Evolutionary conservation across 2,888 invertebrate genomes (phyloP), one percentile per base, ranked within the genome.

Genomic region (Lycophotia porphyrea): DNA sequence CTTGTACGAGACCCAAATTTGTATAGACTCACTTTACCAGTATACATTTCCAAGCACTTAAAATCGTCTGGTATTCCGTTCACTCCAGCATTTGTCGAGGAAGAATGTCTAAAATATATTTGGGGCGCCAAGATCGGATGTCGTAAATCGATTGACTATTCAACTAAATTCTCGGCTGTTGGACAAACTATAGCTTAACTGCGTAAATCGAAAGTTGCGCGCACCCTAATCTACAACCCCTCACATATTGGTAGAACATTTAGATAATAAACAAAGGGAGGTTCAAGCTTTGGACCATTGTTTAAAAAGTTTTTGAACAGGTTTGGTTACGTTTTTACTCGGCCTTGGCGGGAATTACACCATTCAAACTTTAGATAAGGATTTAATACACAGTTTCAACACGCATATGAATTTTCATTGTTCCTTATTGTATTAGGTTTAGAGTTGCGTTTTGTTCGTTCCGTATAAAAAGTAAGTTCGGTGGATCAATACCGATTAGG

Each of bases 401-500:
- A 42, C 24, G 39, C 55, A 70, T 61, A 52, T 60, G n/a, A 78
- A 61, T 34, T 71, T 39, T 34, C 67, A 31, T 81, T 78, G 42
- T 74, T n/a, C 34, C 34, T 79, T 63, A 15, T 80, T 80, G 42
- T n/a, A 24, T 15, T n/a, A 72, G n/a, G 31, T 52, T 55, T 44
- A 34, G 60, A 49, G 61, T 15, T 44, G 52, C 24, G 18, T 60
- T 63, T 42, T 69, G 63, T 70, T 70, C 13, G 63, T 72, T 66
- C 44, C 18, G 42, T 81, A 72, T 49, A 84, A 81, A 88, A 81
- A 80, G 80, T 77, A 74, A 67, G 55, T 84, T 80, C 27, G 68
- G 63, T 61, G 79, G 82, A 87, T 90, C 87, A 81, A 88, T 88
- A 90, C 65, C 82, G 87, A 90, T 90, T 91, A 89, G 87, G 85